Evolutionary conservation across 53 echinoderm and acorn worm genomes (phyloP).

Genomic region (Temnopleurus reevesii): DNA sequence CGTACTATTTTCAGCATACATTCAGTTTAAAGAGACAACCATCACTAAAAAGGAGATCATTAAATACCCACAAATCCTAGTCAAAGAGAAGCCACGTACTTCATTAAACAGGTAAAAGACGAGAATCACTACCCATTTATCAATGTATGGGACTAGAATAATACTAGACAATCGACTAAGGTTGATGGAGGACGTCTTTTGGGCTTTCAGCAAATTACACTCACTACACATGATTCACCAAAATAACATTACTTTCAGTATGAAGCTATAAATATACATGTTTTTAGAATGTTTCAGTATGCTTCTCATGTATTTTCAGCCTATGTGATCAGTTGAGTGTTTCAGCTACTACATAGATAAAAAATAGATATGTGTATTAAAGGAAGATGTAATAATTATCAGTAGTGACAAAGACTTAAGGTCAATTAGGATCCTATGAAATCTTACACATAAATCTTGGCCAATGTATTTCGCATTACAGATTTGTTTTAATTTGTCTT

Average conservation of each 20-base stretch:
- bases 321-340: not conserved
- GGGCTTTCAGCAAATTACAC: not conserved
- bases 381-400: too few species aligned
- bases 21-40: too few species aligned
- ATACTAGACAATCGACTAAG: not conserved
- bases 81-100: constrained; percentile 13
- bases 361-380: too few species aligned
- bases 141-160: not conserved
- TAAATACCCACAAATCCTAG: not conserved
- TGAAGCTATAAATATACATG: too few species aligned
- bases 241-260: too few species aligned
- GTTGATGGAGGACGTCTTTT: not conserved
- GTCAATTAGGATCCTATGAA: too few species aligned
- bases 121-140: not conserved
- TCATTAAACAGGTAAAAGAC: constrained; percentile 10
- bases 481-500: too few species aligned
- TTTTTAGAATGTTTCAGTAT: not conserved
- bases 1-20: too few species aligned
- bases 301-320: not conserved
- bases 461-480: too few species aligned
- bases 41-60: constrained; percentile 11
- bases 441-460: too few species aligned
- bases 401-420: too few species aligned
- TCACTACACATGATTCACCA: not conserved
- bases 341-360: not conserved